Evolutionary conservation across 2,113 vertebrate species (phyloP).

Genomic region (Tyto alba): DNA sequence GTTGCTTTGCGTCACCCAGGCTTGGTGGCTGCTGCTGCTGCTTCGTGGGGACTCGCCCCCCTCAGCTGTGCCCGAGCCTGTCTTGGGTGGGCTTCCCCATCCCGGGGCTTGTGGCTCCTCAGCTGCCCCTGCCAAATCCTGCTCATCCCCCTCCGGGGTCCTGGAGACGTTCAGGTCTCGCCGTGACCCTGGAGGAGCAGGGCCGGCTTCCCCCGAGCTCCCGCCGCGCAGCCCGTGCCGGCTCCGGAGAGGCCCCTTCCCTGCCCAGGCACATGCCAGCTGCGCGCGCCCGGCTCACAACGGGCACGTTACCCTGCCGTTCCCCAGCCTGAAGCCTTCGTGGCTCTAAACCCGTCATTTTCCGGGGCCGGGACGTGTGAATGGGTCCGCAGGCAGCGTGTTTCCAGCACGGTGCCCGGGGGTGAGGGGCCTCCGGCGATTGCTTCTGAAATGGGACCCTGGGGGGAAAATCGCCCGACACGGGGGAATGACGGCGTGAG

Average conservation of each 20-base stretch:
- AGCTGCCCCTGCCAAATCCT: neutral
- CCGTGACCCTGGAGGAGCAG: fast-evolving
- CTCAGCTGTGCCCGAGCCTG: neutral
- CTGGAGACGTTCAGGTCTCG: neutral
- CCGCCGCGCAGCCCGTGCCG: fast-evolving
- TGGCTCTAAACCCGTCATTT: neutral
- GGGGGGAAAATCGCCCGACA: fast-evolving
- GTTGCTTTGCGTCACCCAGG: neutral
- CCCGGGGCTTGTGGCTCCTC: neutral
- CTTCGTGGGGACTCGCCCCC: fast-evolving
- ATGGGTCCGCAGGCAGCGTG: fast-evolving
- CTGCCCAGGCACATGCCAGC: neutral
- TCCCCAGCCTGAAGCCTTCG: neutral
- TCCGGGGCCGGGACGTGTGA: neutral
- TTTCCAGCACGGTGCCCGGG: fast-evolving
- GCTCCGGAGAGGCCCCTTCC: neutral
- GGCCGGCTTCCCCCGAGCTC: neutral
- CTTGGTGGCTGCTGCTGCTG: neutral
- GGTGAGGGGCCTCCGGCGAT: fast-evolving
- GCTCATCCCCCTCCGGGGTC: neutral
- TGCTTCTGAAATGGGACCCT: neutral
- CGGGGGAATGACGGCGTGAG: fast-evolving
- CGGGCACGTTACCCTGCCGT: neutral
- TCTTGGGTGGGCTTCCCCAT: neutral
- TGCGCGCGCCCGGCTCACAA: neutral